Conservation (phyloP, 2,113 vertebrate species). For the Phyllostomus hastatus region DNA sequence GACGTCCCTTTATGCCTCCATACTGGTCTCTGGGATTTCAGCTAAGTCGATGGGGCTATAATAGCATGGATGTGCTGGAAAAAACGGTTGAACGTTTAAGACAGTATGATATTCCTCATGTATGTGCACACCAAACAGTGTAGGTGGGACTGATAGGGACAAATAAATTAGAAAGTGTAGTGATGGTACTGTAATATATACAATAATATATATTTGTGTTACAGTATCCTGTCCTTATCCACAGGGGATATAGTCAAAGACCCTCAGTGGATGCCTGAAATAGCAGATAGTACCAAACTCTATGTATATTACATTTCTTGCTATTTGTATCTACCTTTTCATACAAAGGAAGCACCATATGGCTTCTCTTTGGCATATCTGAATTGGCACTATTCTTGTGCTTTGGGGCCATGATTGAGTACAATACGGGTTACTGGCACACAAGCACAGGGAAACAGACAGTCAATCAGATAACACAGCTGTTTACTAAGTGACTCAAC, state of each 20-base stretch:
- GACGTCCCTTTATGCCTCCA: conserved; percentile 87
- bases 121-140: conserved; percentile 72
- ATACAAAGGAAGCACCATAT: neutral
- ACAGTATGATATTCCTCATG: conserved; percentile 83
- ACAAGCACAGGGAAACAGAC: neutral
- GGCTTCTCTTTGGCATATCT: neutral
- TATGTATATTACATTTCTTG: neutral
- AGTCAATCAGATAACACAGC: neutral
- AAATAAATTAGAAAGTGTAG: neutral
- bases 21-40: conserved; percentile 94
- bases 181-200: neutral
- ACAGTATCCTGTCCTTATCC: neutral
- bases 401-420: neutral
- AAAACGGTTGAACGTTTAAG: conserved; percentile 83
- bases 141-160: neutral
- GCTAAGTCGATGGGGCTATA: conserved; percentile 88
- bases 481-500: neutral
- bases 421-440: neutral
- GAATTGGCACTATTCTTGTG: neutral
- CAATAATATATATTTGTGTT: neutral
- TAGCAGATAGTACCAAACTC: neutral
- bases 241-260: neutral
- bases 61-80: conserved; percentile 83
- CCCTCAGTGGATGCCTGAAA: neutral
- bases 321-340: neutral